These are phyloP conservation scores for Machaerirhynchus nigripectus DNA, from an alignment of 2,113 vertebrate species.

Conservation along the genomic window DNA sequence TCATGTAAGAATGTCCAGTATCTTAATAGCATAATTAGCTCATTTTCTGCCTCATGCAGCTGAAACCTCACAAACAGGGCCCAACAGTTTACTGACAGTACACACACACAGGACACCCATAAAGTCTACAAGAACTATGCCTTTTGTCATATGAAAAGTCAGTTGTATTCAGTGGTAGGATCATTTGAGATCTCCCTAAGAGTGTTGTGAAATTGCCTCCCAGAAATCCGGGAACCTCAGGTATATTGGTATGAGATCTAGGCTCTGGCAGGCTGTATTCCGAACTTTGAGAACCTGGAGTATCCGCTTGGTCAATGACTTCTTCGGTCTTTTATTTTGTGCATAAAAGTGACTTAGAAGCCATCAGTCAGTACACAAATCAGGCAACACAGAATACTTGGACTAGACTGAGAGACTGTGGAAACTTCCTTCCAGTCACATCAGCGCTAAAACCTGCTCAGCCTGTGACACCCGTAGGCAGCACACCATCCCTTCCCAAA, in stretches of 20 bases:
- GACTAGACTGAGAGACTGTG: background rate
- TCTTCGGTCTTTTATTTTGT: background rate
- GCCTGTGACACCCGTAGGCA: background rate
- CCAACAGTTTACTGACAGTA: background rate
- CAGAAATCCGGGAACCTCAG: background rate
- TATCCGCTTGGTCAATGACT: too few species aligned
- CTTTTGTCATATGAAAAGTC: background rate
- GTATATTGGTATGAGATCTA: background rate
- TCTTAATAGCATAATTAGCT: background rate
- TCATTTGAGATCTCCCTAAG: background rate
- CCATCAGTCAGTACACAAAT: background rate
- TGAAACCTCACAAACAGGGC: background rate
- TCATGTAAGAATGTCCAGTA: background rate
- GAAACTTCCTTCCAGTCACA: background rate
- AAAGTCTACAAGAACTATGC: background rate
- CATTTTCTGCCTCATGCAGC: background rate
- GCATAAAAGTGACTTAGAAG: background rate
- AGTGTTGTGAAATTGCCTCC: background rate
- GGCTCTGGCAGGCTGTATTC: background rate
- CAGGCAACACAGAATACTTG: background rate
- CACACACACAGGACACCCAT: rapidly evolving
- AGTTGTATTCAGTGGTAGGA: background rate
- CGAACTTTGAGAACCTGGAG: background rate
- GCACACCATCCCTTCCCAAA: background rate
- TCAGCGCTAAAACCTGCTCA: background rate